Percentiles rank a stretch among this genome's conserved stretches.
Evolutionary conservation across 2,797 vertebrate species (phyloP).

Genomic region (Sebastes melanostomus): DNA sequence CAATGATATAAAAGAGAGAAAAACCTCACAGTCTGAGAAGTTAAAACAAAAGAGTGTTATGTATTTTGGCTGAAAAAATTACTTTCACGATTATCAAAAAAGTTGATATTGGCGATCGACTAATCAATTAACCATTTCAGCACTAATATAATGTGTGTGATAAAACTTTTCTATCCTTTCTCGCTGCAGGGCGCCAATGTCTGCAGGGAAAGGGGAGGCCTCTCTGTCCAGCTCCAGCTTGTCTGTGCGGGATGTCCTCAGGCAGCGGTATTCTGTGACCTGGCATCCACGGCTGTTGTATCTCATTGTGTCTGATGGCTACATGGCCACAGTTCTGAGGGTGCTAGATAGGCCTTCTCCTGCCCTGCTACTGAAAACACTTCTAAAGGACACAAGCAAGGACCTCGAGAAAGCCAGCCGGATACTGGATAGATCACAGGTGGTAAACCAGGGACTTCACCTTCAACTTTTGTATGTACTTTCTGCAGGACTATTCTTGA

Average conservation of each 20-base stretch:
- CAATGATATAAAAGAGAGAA: no score
- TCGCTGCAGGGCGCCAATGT: conserved; percentile 78
- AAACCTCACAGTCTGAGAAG: neutral
- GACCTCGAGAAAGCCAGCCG: conserved; percentile 82
- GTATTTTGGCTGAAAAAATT: neutral
- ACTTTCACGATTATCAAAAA: neutral
- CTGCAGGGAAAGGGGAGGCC: conserved; percentile 73
- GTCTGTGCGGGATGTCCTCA: conserved; percentile 86
- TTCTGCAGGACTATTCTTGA: neutral
- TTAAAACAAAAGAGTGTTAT: neutral
- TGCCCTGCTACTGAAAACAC: conserved; percentile 77
- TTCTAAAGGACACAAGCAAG: conserved; percentile 85
- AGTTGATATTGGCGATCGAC: neutral
- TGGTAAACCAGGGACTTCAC: conserved; percentile 37
- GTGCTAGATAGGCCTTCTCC: conserved; percentile 80
- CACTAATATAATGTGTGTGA: neutral
- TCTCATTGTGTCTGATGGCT: conserved; percentile 94
- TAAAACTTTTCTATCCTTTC: neutral
- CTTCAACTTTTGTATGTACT: neutral
- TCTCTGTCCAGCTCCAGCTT: conserved; percentile 85
- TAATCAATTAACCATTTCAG: neutral
- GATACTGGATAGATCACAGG: conserved; percentile 80
- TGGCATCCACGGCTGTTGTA: conserved; percentile 89
- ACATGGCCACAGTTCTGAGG: conserved; percentile 90
- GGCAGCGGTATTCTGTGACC: conserved; percentile 92